Base-by-base conservation (phyloP, 2,888 invertebrate genomes). In the Ophion ventricosus region DNA sequence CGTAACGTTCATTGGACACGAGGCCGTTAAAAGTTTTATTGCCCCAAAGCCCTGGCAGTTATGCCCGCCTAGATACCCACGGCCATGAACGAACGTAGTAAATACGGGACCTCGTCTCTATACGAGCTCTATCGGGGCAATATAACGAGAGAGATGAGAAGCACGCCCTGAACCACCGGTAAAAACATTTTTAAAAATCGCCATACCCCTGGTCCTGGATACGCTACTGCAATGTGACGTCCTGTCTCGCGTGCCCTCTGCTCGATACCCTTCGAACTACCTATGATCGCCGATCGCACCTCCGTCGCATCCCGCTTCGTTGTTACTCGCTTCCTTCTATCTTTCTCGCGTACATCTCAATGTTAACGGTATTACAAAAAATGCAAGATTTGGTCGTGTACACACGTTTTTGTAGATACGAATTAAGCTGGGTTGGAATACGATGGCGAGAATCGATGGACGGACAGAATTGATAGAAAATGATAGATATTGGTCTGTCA, bases 11-110 rank as follows among this genome's bases (percentile, higher is more conserved):
- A 93, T 93, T 93, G 93, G 93, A 90, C 87, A 89, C 90, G 86
- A 88, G 90, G 89, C 87, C 91, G 90, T 93, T 92, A 92, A 92
- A 91, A 91, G 89, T 92, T 92, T 93, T 92, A 92, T 90, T 90
- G 91, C 88, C 57, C 20, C 26, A 26, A 26, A 35, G 54, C 87
- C 74, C 89, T 87, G 90, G 89, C 89, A 91, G 93, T 91, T 91
- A 91, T 90, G 91, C 90, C 92, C 91, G 88, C 82, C 86, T 88
- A 84, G 87, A 87, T 77, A 84, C 69, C 40, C 75, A 66, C 67
- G 67, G 73, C 76, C 82, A 80, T 77, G 76, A 82, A 80, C 82
- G 73, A 73, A 77, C 66, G 49, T 61, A 72, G 76, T 77, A 70
- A 57, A 72, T 29, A 76, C 73, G 61, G 87, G 61, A 82, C 80